phyloP scores from a whole-genome alignment of 2,797 vertebrate species.

The Lophotriccus pileatus region DNA sequence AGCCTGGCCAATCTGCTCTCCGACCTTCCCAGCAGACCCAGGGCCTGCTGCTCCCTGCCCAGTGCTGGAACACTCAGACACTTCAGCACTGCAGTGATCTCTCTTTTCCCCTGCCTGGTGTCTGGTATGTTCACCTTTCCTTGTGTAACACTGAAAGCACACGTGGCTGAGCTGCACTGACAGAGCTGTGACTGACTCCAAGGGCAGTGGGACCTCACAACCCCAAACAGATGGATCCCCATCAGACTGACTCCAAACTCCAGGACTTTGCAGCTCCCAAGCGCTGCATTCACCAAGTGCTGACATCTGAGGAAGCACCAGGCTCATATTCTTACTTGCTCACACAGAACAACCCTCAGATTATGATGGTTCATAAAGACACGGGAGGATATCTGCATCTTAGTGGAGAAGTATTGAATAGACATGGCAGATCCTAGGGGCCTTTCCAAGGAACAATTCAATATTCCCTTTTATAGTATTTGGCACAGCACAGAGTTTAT shows the following conservation, averaged over 20 bases:
- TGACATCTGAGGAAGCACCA: not conserved
- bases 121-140: not conserved
- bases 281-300: not conserved
- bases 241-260: not conserved
- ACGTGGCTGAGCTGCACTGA: not conserved
- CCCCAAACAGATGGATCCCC: not conserved
- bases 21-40: not conserved
- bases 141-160: not conserved
- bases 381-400: not conserved
- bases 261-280: not conserved
- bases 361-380: not conserved
- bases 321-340: not conserved
- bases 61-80: not conserved
- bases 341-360: not conserved
- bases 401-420: not conserved
- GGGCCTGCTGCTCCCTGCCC: not conserved
- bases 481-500: conserved; percentile 61
- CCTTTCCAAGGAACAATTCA: conserved; percentile 56
- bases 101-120: not conserved
- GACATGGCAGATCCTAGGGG: conserved; percentile 40
- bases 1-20: not conserved
- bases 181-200: not conserved
- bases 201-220: not conserved
- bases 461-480: conserved; percentile 61
- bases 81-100: not conserved